Conservation (phyloP, 2,113 vertebrate genomes). For the Otus sunia region DNA sequence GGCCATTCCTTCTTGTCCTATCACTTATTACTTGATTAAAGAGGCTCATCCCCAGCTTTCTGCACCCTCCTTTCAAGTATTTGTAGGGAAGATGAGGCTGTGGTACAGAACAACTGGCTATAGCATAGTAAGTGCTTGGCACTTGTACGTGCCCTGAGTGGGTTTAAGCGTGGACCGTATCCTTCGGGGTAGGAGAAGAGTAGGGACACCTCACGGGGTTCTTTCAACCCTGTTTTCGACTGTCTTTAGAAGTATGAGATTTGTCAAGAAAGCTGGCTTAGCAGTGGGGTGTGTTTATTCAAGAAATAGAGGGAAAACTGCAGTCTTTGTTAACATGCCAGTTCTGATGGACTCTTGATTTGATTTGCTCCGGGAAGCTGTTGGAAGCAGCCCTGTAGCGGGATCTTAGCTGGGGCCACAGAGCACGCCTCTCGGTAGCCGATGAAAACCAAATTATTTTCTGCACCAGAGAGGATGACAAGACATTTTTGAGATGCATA, state of each 20-base stretch:
- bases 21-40: too few species aligned
- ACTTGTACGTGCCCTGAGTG: rapidly evolving
- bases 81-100: neutral
- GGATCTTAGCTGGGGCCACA: neutral
- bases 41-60: too few species aligned
- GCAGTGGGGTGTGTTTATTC: neutral
- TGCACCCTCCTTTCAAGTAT: neutral
- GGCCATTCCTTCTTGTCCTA: too few species aligned
- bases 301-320: neutral
- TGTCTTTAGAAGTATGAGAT: neutral
- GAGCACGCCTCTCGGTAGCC: neutral
- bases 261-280: neutral
- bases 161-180: neutral
- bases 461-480: neutral
- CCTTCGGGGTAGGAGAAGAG: neutral
- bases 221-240: neutral
- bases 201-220: neutral
- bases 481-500: neutral
- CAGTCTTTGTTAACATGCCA: neutral
- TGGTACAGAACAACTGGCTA: rapidly evolving
- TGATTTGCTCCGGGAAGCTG: neutral
- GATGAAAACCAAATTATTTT: neutral
- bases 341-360: neutral
- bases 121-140: neutral
- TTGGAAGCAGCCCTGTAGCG: neutral